Evolutionary conservation across 53 echinoderm and acorn worm genomes (phyloP).

Genomic region (Mesocentrotus franciscanus): DNA sequence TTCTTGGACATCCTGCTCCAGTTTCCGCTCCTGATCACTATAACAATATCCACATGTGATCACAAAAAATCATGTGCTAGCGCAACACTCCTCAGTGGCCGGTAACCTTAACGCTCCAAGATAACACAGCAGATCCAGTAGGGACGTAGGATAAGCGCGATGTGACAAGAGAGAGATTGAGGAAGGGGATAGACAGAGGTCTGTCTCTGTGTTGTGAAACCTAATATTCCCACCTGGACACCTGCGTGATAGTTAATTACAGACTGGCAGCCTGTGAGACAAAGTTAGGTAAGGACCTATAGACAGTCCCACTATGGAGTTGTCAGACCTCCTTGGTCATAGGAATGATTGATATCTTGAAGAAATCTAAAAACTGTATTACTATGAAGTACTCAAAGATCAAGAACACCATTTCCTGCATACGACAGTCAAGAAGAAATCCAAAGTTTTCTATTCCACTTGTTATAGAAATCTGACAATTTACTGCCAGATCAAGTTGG

Average conservation of each 20-base stretch:
- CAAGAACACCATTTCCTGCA: neutral
- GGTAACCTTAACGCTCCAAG: neutral
- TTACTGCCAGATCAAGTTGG: no score
- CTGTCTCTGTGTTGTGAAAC: constrained; percentile 31
- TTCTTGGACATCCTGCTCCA: constrained; percentile 37
- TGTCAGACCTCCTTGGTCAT: neutral
- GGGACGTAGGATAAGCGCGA: neutral
- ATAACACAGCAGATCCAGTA: neutral
- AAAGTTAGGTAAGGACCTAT: neutral
- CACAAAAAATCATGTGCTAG: neutral
- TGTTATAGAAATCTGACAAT: no score
- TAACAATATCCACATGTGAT: neutral
- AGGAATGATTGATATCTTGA: neutral
- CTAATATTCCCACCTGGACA: constrained; percentile 42
- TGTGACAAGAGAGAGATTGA: neutral
- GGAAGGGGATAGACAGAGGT: neutral
- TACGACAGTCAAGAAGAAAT: no score
- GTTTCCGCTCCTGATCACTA: neutral
- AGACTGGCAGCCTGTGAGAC: neutral
- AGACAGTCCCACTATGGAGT: neutral
- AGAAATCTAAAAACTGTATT: neutral
- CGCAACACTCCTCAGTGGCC: neutral
- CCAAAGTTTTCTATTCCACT: no score
- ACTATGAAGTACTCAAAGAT: neutral
- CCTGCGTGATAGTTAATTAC: neutral